A percentile compares a stretch with the other conserved stretches of the same genome.
Evolutionary conservation across 2,888 invertebrate species (phyloP).

Genomic region (Amphipoea oculea): DNA sequence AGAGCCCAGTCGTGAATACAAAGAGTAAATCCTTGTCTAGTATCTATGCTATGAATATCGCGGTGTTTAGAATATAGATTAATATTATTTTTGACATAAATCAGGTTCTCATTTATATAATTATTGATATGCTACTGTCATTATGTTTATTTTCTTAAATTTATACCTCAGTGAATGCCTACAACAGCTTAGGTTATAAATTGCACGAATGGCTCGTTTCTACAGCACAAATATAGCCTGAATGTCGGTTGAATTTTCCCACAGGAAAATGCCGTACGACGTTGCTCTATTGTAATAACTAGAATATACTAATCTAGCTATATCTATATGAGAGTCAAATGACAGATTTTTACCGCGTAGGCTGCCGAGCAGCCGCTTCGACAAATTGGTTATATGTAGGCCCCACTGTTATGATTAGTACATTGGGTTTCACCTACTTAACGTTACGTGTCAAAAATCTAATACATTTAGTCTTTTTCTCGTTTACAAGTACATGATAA

Average conservation of each 20-base stretch:
- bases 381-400: not conserved
- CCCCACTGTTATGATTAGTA: not conserved
- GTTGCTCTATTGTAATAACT: not conserved
- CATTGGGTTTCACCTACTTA: not conserved
- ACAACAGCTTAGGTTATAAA: not conserved
- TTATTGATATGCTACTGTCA: not conserved
- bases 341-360: not conserved
- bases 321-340: not conserved
- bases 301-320: not conserved
- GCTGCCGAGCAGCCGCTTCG: not conserved
- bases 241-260: not conserved
- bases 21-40: not conserved
- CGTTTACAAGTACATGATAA: not conserved
- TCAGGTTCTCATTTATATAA: not conserved
- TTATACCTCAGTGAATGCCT: not conserved
- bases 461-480: not conserved
- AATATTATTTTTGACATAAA: not conserved
- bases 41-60: not conserved
- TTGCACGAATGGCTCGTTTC: not conserved
- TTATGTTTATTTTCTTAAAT: not conserved
- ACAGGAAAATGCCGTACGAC: not conserved
- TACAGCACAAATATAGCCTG: not conserved
- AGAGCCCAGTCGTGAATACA: not conserved
- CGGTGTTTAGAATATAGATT: not conserved
- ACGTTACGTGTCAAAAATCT: not conserved